Evolutionary conservation across 2,888 invertebrate genomes (phyloP), one percentile per base, ranked within the genome.

Genomic region (Mesorhabditis spiculigera): DNA sequence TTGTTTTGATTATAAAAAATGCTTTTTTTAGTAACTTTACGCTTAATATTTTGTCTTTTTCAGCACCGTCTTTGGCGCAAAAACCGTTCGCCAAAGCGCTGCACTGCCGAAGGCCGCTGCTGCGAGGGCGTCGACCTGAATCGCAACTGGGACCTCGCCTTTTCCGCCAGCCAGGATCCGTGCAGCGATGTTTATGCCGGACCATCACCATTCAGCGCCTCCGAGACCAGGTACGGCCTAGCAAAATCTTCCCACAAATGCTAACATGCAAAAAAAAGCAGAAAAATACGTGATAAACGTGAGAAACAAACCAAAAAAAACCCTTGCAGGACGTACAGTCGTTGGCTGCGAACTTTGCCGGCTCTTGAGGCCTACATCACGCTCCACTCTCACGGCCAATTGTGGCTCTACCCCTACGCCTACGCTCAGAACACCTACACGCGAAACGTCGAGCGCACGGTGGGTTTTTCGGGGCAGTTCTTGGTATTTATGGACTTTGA

Each of bases 141-240:
- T 50, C 58, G 58, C 8, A 50, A 50, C 58, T 50, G 58, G 58
- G 58, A 50, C n/a, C 58, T 50, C 58, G 58, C 58, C n/a, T 50
- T 50, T 50, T 13, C 58, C n/a, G 58, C 10, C n/a, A n/a, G 8
- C 58, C 10, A 50, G 58, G 58, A 50, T 50, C 58, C 58, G 58
- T 50, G 58, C 58, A 50, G 58, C n/a, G 58, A 50, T n/a, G 58
- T 50, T 50, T 50, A 50, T n/a, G 10, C 58, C 10, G 58, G 58
- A 13, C 58, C 58, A 13, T 13, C 8, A 50, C 58, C 58, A 10
- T 50, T 50, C n/a, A 50, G 58, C 58, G 58, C 8, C 8, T 10
- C 58, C n/a, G 58, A 50, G n/a, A 50, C 58, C 8, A 50, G 58
- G 58, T 50, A 13, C n/a, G 28, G 28, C 28, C 28, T 28, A 28